phyloP scores from a whole-genome alignment of 1,140 invertebrate genomes.

The Drosophila sp. region DNA sequence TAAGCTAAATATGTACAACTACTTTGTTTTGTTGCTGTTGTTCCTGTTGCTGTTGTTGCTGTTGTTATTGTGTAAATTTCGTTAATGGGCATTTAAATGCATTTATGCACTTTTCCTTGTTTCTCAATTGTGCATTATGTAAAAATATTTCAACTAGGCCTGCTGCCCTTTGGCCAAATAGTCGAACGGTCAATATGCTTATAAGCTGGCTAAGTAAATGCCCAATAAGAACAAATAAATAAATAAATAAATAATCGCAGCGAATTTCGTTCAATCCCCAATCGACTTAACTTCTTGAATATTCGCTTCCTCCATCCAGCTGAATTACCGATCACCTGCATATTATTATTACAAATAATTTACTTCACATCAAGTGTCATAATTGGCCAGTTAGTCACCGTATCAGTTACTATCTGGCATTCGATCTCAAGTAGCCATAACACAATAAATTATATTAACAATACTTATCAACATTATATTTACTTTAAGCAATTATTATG shows the following conservation, averaged over 20 bases:
- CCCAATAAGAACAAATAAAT: constrained; percentile 2
- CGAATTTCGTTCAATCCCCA: background rate
- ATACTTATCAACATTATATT: constrained; percentile 35
- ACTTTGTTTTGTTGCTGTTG: background rate
- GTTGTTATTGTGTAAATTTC: constrained; percentile 51
- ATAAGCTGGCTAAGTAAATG: too few species aligned
- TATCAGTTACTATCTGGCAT: constrained; percentile 23
- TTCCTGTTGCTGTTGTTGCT: constrained; percentile 7
- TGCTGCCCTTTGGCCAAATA: constrained; percentile 8
- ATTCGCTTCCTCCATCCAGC: background rate
- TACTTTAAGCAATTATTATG: constrained; percentile 34
- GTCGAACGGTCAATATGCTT: background rate
- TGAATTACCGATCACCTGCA: background rate
- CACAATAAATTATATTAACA: constrained; percentile 36
- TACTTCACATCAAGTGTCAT: constrained; percentile 33
- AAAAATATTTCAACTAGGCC: constrained; percentile 27
- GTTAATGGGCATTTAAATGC: constrained; percentile 76
- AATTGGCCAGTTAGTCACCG: constrained; percentile 28
- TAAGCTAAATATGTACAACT: constrained; percentile 54
- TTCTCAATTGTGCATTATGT: constrained; percentile 55
- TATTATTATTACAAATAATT: constrained; percentile 24
- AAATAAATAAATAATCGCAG: constrained; percentile 12
- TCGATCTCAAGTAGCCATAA: constrained; percentile 36
- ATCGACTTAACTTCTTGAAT: background rate
- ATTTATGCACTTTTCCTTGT: constrained; percentile 61